Conservation (phyloP, 2,113 vertebrate species). For the Malurus alboscapulatus region DNA sequence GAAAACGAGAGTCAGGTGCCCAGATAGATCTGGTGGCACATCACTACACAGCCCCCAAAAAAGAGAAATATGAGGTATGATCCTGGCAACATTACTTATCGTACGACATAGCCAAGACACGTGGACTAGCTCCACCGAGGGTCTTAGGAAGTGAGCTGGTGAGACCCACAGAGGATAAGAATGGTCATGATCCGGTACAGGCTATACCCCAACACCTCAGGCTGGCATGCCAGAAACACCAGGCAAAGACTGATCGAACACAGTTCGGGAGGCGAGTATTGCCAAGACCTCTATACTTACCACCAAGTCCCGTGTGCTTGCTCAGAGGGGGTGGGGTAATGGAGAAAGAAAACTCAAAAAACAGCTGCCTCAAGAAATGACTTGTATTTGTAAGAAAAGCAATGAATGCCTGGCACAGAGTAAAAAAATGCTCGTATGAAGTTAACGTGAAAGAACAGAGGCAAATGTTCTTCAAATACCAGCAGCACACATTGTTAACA, state of each 20-base stretch:
- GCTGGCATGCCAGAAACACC: slow-evolving; percentile 76
- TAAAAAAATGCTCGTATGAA: slow-evolving; percentile 74
- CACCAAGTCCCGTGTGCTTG: slow-evolving; percentile 65
- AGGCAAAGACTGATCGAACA: slow-evolving; percentile 75
- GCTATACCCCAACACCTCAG: slow-evolving; percentile 71
- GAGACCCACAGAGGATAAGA: slow-evolving; percentile 71
- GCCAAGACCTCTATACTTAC: slow-evolving; percentile 73
- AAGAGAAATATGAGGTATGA: slow-evolving; percentile 64
- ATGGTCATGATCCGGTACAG: slow-evolving; percentile 70
- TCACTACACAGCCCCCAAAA: slow-evolving; percentile 55
- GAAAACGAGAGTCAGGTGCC: slow-evolving; percentile 57
- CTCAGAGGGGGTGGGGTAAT: slow-evolving; percentile 64
- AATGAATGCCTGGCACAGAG: slow-evolving; percentile 75
- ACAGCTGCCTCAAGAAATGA: slow-evolving; percentile 76
- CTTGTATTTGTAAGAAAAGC: slow-evolving; percentile 77
- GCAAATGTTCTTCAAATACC: slow-evolving; percentile 74
- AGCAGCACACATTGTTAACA: slow-evolving; percentile 75
- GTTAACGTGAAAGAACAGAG: slow-evolving; percentile 73
- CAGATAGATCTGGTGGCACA: slow-evolving; percentile 64
- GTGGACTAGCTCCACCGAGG: slow-evolving; percentile 66
- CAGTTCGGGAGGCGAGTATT: slow-evolving; percentile 68
- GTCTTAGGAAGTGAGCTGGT: slow-evolving; percentile 60
- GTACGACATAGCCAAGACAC: slow-evolving; percentile 66
- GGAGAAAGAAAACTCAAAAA: slow-evolving; percentile 76
- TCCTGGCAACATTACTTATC: slow-evolving; percentile 69